phyloP scores from a whole-genome alignment of 2,888 invertebrate species.

The Orchesellides sinensis region DNA sequence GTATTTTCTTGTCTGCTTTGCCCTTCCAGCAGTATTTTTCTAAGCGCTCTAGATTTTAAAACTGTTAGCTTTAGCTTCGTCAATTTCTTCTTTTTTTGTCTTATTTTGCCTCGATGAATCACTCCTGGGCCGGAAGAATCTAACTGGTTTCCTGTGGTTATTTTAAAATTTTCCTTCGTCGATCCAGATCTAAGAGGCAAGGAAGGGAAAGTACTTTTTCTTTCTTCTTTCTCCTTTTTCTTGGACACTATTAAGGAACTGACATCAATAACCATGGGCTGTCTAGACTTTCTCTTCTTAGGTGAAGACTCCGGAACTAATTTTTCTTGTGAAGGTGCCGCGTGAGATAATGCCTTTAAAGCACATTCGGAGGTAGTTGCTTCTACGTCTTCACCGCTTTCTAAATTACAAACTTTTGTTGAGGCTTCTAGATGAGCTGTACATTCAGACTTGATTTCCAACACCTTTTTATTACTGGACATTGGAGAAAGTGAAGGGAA shows the following conservation, averaged over 20 bases:
- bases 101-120: conserved; percentile 78
- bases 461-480: neutral
- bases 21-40: conserved; percentile 38
- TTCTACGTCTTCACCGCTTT: no score
- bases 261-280: conserved; percentile 67
- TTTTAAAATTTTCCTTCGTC: conserved; percentile 33
- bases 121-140: conserved; percentile 71
- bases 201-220: no score
- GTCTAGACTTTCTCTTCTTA: conserved; percentile 61
- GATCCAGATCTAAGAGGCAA: neutral
- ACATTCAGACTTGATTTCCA: neutral
- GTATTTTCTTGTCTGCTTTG: conserved; percentile 5
- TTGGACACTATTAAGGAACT: conserved; percentile 24
- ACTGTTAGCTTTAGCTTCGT: conserved; percentile 78
- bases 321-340: neutral
- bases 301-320: neutral
- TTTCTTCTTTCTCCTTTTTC: conserved; percentile 27
- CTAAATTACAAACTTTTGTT: no score
- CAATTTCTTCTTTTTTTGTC: conserved; percentile 77
- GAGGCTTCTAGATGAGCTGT: neutral
- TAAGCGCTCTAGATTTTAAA: conserved; percentile 66
- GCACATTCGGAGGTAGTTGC: neutral
- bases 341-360: neutral
- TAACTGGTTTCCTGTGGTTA: conserved; percentile 70
- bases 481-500: neutral